Evolutionary conservation across 2,113 vertebrate genomes (phyloP).

Genomic region (Neotragus pygmaeus): DNA sequence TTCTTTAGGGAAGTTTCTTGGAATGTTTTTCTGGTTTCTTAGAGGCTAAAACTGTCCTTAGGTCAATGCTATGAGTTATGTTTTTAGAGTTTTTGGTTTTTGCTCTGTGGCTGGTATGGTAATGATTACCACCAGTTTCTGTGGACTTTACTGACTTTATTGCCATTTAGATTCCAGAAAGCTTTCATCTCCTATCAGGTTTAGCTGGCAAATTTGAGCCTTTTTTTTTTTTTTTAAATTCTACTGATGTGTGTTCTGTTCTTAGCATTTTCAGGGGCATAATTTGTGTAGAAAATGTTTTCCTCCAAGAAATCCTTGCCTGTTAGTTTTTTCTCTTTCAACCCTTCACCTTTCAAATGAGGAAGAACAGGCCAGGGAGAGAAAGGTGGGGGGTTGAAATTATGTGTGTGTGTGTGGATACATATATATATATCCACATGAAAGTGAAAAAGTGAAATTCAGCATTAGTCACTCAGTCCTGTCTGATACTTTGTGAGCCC

Average conservation of each 20-base stretch:
- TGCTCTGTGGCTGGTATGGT: background rate
- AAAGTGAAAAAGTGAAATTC: background rate
- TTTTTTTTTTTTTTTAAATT: background rate
- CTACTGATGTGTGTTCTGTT: background rate
- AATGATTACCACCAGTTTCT: background rate
- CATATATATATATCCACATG: background rate
- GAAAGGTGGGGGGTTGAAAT: background rate
- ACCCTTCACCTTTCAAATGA: background rate
- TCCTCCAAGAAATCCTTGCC: background rate
- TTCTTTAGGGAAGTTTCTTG: background rate
- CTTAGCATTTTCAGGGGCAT: background rate
- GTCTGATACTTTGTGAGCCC: background rate
- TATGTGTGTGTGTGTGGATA: background rate
- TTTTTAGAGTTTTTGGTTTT: background rate
- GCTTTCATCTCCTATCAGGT: background rate
- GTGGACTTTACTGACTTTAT: background rate
- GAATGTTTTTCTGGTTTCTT: background rate
- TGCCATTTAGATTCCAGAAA: background rate
- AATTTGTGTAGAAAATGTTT: background rate
- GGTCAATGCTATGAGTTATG: background rate
- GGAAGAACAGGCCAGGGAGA: background rate
- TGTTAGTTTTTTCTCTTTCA: background rate
- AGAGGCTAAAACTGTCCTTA: background rate
- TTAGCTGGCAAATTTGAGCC: background rate
- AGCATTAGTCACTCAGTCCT: background rate